Conservation (phyloP, 2,797 vertebrate genomes). For the Hipposideros larvatus region DNA sequence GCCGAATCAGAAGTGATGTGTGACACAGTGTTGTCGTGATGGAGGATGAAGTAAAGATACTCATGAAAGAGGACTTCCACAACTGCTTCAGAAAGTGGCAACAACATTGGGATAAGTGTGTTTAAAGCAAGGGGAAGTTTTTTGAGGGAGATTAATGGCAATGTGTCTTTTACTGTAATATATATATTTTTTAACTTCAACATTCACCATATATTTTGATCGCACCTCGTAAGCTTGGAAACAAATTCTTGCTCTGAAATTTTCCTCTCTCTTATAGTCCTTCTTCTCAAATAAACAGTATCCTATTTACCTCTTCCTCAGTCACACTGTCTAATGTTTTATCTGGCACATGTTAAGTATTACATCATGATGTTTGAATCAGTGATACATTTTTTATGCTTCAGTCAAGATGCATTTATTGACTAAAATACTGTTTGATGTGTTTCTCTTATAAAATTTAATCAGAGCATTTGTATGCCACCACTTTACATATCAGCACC, state of each 20-base stretch:
- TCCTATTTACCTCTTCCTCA: neutral
- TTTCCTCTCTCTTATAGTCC: neutral
- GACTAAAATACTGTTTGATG: conserved; percentile 51
- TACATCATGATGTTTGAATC: conserved; percentile 58
- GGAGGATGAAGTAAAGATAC: too few species aligned
- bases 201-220: too few species aligned
- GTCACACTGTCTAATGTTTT: conserved; percentile 46
- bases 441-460: conserved; percentile 57
- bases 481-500: conserved; percentile 48
- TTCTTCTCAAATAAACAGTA: conserved; percentile 38
- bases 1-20: too few species aligned
- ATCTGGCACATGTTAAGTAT: conserved; percentile 33
- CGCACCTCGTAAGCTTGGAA: neutral
- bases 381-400: neutral
- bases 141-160: too few species aligned
- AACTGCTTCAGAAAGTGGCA: too few species aligned
- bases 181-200: too few species aligned
- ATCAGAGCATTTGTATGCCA: conserved; percentile 48
- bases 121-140: too few species aligned
- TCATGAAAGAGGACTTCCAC: too few species aligned
- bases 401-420: conserved; percentile 25
- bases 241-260: neutral
- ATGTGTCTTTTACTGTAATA: too few species aligned
- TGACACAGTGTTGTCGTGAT: too few species aligned
- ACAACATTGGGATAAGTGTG: too few species aligned